phyloP scores from a whole-genome alignment of 2,797 vertebrate species.

The Chanos chanos region DNA sequence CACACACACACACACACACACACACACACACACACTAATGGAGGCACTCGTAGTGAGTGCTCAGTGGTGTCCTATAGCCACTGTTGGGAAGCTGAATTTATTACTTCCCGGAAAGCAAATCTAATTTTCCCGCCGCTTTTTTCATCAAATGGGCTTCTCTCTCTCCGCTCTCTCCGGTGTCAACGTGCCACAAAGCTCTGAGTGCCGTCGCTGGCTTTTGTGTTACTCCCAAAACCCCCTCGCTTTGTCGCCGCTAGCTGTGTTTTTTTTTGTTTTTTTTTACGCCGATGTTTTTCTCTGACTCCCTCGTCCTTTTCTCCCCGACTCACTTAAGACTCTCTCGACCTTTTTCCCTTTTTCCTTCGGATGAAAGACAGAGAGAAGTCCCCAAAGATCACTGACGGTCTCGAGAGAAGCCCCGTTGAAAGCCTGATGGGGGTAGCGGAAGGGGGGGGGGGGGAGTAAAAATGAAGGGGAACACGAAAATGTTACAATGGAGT shows the following conservation, averaged over 20 bases:
- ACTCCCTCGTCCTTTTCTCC: too few relatives aligned
- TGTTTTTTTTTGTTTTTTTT: not conserved
- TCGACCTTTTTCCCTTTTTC: not conserved
- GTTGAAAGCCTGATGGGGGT: too few relatives aligned
- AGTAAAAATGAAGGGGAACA: too few relatives aligned
- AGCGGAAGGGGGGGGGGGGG: too few relatives aligned
- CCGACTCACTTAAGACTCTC: too few relatives aligned
- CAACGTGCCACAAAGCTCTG: conserved; percentile 25
- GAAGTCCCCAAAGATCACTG: too few relatives aligned
- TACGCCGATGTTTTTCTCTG: not conserved
- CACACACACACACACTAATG: conserved; percentile 44
- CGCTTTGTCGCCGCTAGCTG: not conserved
- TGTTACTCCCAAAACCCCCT: not conserved
- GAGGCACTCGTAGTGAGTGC: conserved; percentile 41
- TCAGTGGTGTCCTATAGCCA: conserved; percentile 38
- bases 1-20: conserved; percentile 22
- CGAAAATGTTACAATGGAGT: too few relatives aligned
- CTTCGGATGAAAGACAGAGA: too few relatives aligned
- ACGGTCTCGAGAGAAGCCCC: too few relatives aligned
- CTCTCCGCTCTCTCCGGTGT: conserved; percentile 19
- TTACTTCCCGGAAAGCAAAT: conserved; percentile 52
- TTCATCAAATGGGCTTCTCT: conserved; percentile 38
- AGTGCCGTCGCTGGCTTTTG: conserved; percentile 12
- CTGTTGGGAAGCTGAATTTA: conserved; percentile 38
- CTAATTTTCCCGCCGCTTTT: conserved; percentile 43